Evolutionary conservation across 2,797 vertebrate species (phyloP).

Genomic region (Mus spretus): DNA sequence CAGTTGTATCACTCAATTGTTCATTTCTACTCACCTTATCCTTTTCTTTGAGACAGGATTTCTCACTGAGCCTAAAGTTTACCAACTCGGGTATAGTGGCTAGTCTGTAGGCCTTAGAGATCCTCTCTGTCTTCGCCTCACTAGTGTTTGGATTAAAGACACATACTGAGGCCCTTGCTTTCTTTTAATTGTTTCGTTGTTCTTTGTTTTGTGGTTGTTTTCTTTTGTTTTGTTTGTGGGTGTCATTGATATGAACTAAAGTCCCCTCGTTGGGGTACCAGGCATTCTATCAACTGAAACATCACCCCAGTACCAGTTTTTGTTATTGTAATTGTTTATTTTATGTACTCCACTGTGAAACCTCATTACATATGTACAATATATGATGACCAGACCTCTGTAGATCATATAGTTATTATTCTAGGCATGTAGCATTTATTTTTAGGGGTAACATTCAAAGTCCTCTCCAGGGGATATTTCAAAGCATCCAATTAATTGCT

Average conservation of each 20-base stretch:
- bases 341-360: neutral
- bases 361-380: neutral
- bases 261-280: neutral
- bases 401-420: neutral
- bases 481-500: neutral
- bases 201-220: neutral
- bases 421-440: neutral
- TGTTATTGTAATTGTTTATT: neutral
- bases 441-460: neutral
- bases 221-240: neutral
- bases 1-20: neutral
- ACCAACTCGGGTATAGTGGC: neutral
- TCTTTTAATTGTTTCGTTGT: neutral
- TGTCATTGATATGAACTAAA: neutral
- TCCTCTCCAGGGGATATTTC: neutral
- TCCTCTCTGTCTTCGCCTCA: neutral
- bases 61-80: neutral
- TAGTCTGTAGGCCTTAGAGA: neutral
- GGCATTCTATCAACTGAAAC: neutral
- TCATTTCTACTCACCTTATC: neutral
- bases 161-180: neutral
- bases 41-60: neutral
- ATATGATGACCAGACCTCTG: neutral
- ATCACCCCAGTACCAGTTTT: neutral
- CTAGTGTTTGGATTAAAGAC: neutral